Percentiles rank a stretch among this genome's conserved stretches.
Evolutionary conservation across 1,140 invertebrate genomes (phyloP).

Genomic region (Liolophura sinensis): DNA sequence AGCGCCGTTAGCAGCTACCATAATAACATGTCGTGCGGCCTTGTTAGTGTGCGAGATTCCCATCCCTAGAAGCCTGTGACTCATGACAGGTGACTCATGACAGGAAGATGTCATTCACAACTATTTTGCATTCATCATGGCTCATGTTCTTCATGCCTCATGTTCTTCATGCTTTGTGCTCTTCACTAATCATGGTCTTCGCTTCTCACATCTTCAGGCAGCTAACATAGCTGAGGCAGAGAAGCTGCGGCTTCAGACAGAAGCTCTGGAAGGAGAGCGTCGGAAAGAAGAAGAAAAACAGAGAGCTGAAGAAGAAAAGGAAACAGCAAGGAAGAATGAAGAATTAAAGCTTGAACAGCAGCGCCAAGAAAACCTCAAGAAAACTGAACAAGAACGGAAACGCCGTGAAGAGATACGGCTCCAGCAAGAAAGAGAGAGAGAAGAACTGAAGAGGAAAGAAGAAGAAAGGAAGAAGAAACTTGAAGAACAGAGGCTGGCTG

Average conservation of each 20-base stretch:
- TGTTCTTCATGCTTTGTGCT: no score
- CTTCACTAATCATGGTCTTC: no score
- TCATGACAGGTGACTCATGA: no score
- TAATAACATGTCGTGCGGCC: no score
- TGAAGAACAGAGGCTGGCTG: slow-evolving; percentile 19
- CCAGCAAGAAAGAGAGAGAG: slow-evolving; percentile 9
- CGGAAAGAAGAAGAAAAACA: neutral
- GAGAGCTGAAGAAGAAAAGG: slow-evolving; percentile 1
- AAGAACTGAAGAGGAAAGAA: slow-evolving; percentile 10
- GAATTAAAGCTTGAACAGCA: neutral
- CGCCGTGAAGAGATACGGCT: slow-evolving; percentile 1
- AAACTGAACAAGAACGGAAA: slow-evolving; percentile 4
- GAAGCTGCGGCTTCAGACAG: neutral
- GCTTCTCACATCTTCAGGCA: no score
- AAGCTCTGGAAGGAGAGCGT: neutral
- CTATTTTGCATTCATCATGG: no score
- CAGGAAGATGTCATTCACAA: no score
- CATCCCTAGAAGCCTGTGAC: no score
- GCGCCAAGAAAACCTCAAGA: neutral
- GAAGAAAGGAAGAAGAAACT: slow-evolving; percentile 10
- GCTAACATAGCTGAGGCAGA: no score
- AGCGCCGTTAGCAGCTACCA: no score
- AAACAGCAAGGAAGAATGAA: neutral
- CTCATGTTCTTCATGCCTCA: no score
- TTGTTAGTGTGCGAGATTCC: no score